Evolutionary conservation across 2,113 vertebrate species (phyloP), one percentile per base, ranked within the genome.

Genomic region (Microcebus murinus): DNA sequence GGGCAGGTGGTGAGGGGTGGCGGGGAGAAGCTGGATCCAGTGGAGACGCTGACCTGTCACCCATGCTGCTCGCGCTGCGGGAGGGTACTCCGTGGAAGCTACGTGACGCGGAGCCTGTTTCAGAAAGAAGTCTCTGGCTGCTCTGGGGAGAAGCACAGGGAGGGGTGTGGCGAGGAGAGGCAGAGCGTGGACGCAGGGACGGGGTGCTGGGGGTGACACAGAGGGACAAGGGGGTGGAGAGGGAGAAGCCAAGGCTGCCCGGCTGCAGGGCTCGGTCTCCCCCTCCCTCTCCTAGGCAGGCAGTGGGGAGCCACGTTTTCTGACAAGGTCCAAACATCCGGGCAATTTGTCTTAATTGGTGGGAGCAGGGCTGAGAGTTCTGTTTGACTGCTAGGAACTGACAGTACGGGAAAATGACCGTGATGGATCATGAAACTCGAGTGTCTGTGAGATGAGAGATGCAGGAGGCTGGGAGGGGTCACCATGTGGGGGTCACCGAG

Each of bases 121-220:
- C 73, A 31, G 85, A 63, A 71, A 57, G 23, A 18, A 31, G 34
- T 88, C 36, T 61, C 34, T 45, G 5, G n/a, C 27, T 8, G 3
- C 39, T 80, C 13, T 74, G 65, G 67, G 81, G 82, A 65, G n/a
- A 81, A 15, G 6, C 31, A 17, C 3, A 4, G 15, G 42, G n/a
- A 55, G 21, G 27, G 4, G 4, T 0, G 1, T 10, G 52, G 36
- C 27, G 21, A 14, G 29, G 34, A n/a, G 4, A 25, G 3, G 18
- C 45, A 36, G 36, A 82, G 4, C 8, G 17, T 13, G 1, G 42
- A 3, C 29, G 34, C 4, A 20, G 29, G 45, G 17, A 34, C 2
- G 34, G 8, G 42, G 81, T 6, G 0, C 39, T 20, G 20, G 21
- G 3, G 29, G 34, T n/a, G 42, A 67, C 52, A 39, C 8, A 14